Evolutionary conservation across 1,140 invertebrate genomes (phyloP).

Genomic region (Pogonomyrmex californicus): DNA sequence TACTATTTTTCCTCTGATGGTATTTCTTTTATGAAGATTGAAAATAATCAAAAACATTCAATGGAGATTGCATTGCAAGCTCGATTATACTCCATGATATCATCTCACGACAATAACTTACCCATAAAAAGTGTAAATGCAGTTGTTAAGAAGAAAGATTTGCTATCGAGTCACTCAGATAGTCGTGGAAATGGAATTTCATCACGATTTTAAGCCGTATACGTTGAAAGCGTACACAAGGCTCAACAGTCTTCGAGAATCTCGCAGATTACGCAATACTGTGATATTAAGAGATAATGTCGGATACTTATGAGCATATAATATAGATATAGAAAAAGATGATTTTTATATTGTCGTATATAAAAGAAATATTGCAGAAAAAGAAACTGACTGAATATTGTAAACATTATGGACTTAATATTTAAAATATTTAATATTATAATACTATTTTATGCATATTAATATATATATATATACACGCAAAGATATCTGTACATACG

Average conservation of each 20-base stretch:
- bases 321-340: background rate
- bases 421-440: slow-evolving; percentile 5
- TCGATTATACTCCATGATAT: slow-evolving; percentile 74
- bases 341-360: background rate
- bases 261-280: slow-evolving; percentile 9
- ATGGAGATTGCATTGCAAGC: slow-evolving; percentile 74
- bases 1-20: slow-evolving; percentile 80
- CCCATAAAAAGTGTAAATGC: slow-evolving; percentile 86
- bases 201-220: slow-evolving; percentile 87
- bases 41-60: slow-evolving; percentile 79
- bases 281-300: slow-evolving; percentile 46
- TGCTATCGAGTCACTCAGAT: slow-evolving; percentile 88
- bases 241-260: background rate
- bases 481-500: slow-evolving; percentile 32
- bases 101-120: slow-evolving; percentile 69
- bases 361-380: background rate
- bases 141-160: slow-evolving; percentile 86
- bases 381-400: background rate
- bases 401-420: background rate
- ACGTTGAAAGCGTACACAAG: background rate
- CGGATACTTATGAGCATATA: background rate
- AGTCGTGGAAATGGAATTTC: slow-evolving; percentile 89
- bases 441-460: slow-evolving; percentile 7
- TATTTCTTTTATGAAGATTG: slow-evolving; percentile 70
- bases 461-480: slow-evolving; percentile 22